phyloP scores from a whole-genome alignment of 2,797 vertebrate species.

The Sciurus vulgaris region DNA sequence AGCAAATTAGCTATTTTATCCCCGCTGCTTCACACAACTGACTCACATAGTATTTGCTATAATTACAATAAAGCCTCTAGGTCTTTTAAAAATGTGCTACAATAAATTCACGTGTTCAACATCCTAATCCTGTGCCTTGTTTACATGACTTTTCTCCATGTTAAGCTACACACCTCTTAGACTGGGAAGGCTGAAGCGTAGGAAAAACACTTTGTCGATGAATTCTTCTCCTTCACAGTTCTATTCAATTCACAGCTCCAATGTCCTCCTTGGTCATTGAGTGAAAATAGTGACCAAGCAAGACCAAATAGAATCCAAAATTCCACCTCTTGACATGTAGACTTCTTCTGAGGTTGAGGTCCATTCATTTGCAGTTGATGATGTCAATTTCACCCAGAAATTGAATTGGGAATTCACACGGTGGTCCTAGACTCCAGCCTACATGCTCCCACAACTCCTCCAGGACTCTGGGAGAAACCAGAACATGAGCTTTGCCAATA shows the following conservation, averaged over 20 bases:
- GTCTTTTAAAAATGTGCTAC: background rate
- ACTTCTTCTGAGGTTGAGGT: background rate
- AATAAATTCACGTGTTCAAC: constrained; percentile 2
- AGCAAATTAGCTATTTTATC: constrained; percentile 55
- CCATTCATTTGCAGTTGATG: background rate
- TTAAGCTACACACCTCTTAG: background rate
- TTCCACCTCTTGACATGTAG: background rate
- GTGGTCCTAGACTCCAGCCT: background rate
- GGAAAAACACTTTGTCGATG: background rate
- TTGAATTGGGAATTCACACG: background rate
- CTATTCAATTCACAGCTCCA: background rate
- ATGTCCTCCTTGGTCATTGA: background rate
- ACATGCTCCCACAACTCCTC: background rate
- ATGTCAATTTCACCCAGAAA: background rate
- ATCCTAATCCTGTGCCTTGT: background rate
- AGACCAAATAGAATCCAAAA: background rate
- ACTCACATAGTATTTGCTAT: constrained; percentile 30
- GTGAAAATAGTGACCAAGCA: constrained; percentile 29
- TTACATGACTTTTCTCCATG: background rate
- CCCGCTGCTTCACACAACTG: background rate
- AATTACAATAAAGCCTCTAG: background rate
- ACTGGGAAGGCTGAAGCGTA: background rate
- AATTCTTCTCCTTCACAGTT: background rate
- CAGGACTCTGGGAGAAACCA: background rate
- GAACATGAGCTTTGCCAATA: background rate